Base-by-base conservation (phyloP, 35 echinoderm and acorn worm genomes). In the Heliocidaris tuberculata region DNA sequence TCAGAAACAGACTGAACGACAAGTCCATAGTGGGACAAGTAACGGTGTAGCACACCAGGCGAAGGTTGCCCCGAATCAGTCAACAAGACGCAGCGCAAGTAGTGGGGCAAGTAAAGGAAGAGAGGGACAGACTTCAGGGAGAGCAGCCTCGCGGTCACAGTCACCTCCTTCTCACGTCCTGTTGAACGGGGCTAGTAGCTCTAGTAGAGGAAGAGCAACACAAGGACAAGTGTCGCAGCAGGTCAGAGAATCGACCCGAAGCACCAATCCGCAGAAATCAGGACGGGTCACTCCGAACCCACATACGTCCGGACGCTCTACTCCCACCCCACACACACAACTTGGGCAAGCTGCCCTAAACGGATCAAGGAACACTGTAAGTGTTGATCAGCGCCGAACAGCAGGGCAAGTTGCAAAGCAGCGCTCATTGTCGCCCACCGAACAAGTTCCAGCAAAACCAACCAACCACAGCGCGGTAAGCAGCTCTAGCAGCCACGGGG, bases 1-100 rank as follows among this genome's bases (percentile, higher is more conserved):
- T 50, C 91, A 93, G n/a, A 32, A 93, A 30, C 91, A 93, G 48
- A 49, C 91, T 48, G 50, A 48, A 13, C 47, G 50, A 93, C 31
- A 32, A 93, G 91, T n/a, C 50, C 91, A 93, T 2, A 27, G 13
- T 93, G 48, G 48, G 50, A 27, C 48, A 56, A 93, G 48, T 59
- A 93, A 48, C 48, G 91, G 91, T 21, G 50, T 49, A 11, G 56
- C 47, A 13, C 87, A 89, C 21, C 87, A 89, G 19, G 47, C 87
- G 9, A 89, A 32, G n/a, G 50, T 49, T n/a, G 91, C 91, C 29
- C 31, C 48, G 5, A 32, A 93, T n/a, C 91, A 93, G 48, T 31
- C 91, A 93, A 12, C 47, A 52, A 93, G 47, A 30, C 47, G 91
- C 11, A 48, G 9, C 17, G 27, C 91, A 24, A 47, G 50, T 5